Percentiles rank a stretch among this genome's conserved stretches.
These are phyloP conservation scores for Ctenoplectra terminalis DNA, from an alignment of 1,140 invertebrate genomes.

Conservation along the genomic window DNA sequence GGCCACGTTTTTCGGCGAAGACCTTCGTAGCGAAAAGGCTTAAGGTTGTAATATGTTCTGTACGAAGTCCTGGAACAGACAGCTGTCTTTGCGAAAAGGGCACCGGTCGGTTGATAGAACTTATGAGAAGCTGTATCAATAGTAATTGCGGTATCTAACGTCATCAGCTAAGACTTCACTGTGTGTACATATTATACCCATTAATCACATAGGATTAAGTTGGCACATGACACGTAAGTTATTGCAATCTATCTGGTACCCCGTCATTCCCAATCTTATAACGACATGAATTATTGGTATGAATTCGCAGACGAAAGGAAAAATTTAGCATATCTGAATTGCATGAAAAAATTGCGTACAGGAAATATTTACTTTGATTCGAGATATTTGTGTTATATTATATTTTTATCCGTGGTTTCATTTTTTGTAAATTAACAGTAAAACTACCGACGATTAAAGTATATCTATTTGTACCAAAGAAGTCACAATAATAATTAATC, in stretches of 20 bases:
- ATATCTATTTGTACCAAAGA: too few relatives aligned
- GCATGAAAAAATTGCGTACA: neutral
- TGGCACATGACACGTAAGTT: neutral
- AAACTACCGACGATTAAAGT: too few relatives aligned
- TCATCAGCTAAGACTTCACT: conserved; percentile 16
- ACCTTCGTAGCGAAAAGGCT: too few relatives aligned
- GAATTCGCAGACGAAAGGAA: neutral
- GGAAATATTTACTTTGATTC: neutral
- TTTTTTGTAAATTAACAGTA: too few relatives aligned
- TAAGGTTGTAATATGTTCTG: neutral
- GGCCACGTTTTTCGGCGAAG: too few relatives aligned
- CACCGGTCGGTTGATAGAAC: neutral
- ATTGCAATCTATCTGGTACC: conserved; percentile 4
- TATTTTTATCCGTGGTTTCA: too few relatives aligned
- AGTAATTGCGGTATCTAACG: conserved; percentile 20
- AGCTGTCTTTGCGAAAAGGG: neutral
- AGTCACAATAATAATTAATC: too few relatives aligned
- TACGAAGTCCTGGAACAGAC: neutral
- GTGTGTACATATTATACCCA: conserved; percentile 3
- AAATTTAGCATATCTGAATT: neutral
- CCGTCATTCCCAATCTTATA: conserved; percentile 6
- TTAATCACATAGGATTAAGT: conserved; percentile 19
- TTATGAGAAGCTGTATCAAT: conserved; percentile 5
- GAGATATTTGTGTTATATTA: neutral
- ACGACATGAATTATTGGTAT: neutral